Evolutionary conservation across 1,140 invertebrate genomes (phyloP).

Genomic region (Hyphantria cunea): DNA sequence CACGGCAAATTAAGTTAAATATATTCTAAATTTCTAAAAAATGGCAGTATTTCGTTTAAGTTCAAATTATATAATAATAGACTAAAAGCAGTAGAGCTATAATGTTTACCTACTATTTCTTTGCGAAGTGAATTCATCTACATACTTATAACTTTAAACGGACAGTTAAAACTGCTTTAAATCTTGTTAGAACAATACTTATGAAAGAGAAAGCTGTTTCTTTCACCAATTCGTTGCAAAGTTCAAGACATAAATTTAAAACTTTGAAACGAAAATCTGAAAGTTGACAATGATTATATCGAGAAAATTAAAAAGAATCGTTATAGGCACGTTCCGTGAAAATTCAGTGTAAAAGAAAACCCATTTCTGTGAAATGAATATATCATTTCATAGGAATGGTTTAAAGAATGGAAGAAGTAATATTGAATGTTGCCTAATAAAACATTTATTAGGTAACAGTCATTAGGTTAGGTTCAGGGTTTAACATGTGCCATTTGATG

Average conservation of each 20-base stretch:
- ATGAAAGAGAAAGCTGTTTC: background rate
- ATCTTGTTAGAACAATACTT: background rate
- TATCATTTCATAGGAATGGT: background rate
- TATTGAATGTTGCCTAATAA: too few relatives aligned
- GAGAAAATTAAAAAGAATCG: conserved; percentile 2
- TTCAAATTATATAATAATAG: background rate
- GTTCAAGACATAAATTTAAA: background rate
- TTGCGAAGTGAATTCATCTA: background rate
- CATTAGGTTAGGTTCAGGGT: background rate
- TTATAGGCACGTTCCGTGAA: background rate
- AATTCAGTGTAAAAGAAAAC: background rate
- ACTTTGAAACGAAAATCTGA: conserved; percentile 1
- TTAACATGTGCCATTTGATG: too few relatives aligned
- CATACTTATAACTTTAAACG: background rate
- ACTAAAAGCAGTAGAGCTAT: too few relatives aligned
- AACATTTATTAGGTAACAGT: too few relatives aligned
- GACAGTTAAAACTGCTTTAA: background rate
- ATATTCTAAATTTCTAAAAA: conserved; percentile 1
- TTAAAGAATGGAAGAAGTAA: background rate
- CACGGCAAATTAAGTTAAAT: background rate
- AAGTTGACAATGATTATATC: conserved; percentile 1
- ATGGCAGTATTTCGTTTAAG: background rate
- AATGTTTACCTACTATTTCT: background rate
- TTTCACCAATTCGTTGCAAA: background rate
- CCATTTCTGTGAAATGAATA: too few relatives aligned